These are phyloP conservation scores for Hydraecia micacea DNA, from an alignment of 2,888 invertebrate species.

Conservation along the genomic window DNA sequence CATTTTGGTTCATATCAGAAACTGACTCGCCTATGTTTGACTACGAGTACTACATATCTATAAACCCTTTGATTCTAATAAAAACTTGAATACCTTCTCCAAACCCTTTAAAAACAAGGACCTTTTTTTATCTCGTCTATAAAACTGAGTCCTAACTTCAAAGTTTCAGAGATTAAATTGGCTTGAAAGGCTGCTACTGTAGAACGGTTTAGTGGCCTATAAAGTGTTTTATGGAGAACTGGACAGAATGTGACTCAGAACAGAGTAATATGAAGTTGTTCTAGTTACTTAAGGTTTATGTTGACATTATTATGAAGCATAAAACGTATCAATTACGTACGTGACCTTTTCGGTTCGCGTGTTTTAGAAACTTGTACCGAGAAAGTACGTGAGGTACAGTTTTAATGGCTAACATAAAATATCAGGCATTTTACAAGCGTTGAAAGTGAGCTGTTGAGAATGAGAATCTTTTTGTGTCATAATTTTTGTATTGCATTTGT, in stretches of 20 bases:
- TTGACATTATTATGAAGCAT: conserved; percentile 40
- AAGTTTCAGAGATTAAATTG: conserved; percentile 49
- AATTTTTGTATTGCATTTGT: no score
- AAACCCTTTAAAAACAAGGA: conserved; percentile 42
- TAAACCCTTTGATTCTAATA: conserved; percentile 20
- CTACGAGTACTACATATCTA: background rate
- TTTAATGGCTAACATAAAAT: conserved; percentile 20
- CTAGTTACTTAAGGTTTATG: conserved; percentile 55
- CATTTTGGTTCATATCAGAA: background rate
- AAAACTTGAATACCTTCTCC: conserved; percentile 32
- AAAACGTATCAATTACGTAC: conserved; percentile 30
- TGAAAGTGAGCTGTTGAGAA: background rate
- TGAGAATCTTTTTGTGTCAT: background rate
- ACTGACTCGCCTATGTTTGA: background rate
- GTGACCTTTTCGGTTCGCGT: conserved; percentile 26
- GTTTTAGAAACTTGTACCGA: conserved; percentile 4
- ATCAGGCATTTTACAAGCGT: conserved; percentile 4
- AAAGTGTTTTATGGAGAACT: conserved; percentile 56
- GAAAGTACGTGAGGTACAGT: background rate
- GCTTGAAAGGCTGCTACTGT: conserved; percentile 33
- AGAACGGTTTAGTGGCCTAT: conserved; percentile 47
- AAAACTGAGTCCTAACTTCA: conserved; percentile 20
- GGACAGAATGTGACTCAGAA: conserved; percentile 46
- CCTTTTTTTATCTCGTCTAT: conserved; percentile 27
- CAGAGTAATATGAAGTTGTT: conserved; percentile 42